These are phyloP conservation scores for Tolypeutes matacus DNA, from an alignment of 2,797 vertebrate species.

Conservation along the genomic window DNA sequence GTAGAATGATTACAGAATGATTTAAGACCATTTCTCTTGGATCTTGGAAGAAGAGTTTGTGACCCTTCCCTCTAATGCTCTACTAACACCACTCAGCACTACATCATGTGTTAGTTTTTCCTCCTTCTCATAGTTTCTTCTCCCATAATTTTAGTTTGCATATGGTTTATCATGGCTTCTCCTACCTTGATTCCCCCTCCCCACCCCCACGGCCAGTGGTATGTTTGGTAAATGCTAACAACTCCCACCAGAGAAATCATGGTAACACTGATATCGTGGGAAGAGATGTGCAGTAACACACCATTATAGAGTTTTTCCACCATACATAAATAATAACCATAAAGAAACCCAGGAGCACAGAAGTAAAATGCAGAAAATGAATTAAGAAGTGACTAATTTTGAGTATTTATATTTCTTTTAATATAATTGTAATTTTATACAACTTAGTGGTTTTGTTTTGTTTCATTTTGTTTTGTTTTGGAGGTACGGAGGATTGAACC, in stretches of 20 bases:
- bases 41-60: neutral
- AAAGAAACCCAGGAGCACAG: neutral
- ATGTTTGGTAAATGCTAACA: neutral
- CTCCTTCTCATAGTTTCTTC: conserved; percentile 2
- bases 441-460: neutral
- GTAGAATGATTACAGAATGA: neutral
- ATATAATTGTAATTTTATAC: neutral
- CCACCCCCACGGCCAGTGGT: neutral
- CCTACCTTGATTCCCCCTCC: neutral
- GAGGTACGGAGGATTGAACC: too few relatives aligned
- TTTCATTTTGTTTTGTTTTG: too few relatives aligned
- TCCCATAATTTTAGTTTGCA: neutral
- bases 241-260: neutral
- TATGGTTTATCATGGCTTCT: neutral
- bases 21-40: neutral
- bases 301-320: neutral
- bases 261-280: neutral
- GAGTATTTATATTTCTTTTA: neutral
- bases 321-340: neutral
- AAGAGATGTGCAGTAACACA: neutral
- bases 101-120: neutral
- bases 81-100: neutral
- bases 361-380: neutral
- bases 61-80: neutral
- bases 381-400: neutral